Evolutionary conservation across 2,888 invertebrate genomes (phyloP).

Genomic region (Morpho achilles): DNA sequence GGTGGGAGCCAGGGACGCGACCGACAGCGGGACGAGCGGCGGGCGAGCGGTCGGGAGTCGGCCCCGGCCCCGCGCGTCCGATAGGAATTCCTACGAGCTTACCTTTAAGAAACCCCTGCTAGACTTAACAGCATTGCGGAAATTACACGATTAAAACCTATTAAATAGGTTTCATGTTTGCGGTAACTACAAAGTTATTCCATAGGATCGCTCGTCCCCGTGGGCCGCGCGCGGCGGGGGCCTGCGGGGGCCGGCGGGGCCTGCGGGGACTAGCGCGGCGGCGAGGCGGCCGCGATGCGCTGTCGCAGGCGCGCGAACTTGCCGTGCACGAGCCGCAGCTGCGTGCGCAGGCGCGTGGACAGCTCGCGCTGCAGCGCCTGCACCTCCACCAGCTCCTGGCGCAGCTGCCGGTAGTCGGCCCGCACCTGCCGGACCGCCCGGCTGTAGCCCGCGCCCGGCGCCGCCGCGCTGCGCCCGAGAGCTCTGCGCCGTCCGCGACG

Average conservation of each 20-base stretch:
- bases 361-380: slow-evolving; percentile 89
- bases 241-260: background rate
- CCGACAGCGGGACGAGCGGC: too few relatives aligned
- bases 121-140: too few relatives aligned
- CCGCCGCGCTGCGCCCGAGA: slow-evolving; percentile 3
- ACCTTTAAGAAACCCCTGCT: too few relatives aligned
- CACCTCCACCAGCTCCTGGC: slow-evolving; percentile 88
- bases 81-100: too few relatives aligned
- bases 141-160: too few relatives aligned
- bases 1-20: too few relatives aligned
- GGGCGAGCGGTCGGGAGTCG: too few relatives aligned
- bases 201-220: too few relatives aligned
- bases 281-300: slow-evolving; percentile 79
- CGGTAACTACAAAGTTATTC: too few relatives aligned
- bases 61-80: too few relatives aligned
- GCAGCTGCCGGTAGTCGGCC: slow-evolving; percentile 88
- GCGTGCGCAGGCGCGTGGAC: slow-evolving; percentile 85
- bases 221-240: too few relatives aligned
- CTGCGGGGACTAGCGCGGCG: slow-evolving; percentile 35
- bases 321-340: slow-evolving; percentile 85
- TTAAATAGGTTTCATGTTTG: too few relatives aligned
- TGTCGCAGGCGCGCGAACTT: slow-evolving; percentile 86
- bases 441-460: background rate
- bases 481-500: background rate
- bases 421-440: slow-evolving; percentile 66